Base-by-base conservation (phyloP, 1,140 invertebrate genomes). In the Drosophila hydei region DNA sequence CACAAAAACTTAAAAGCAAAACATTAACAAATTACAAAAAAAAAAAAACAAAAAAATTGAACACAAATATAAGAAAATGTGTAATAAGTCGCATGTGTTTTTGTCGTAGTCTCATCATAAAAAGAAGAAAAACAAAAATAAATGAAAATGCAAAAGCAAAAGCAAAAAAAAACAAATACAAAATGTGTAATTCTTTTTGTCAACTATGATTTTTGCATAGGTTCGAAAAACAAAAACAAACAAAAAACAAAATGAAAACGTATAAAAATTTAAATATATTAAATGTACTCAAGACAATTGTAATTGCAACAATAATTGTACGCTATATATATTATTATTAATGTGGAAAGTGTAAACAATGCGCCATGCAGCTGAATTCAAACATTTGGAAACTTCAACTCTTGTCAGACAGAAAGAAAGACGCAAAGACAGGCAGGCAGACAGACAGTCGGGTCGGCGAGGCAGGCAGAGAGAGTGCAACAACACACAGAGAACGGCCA, bases 271-370 rank as follows among this genome's bases (percentile, higher is more conserved):
- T 90, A 89, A 89, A 89, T 90, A 79, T 90, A 79, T 90, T 88
- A 83, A 84, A 90, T 90, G 89, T 90, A 90, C 89, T 90, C 89
- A 87, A 89, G 89, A 90, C 84, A 90, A 90, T 90, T 90, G 89
- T 90, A 90, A 90, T 90, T 90, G 89, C 89, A 90, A 90, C 89
- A 90, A 90, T 90, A 90, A 90, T 90, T 90, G 89, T 90, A 90
- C 89, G 80, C 89, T 90, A 89, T 80, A 87, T 88, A 81, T 88
- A 88, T 79, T 85, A 87, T 87, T 87, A 87, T 77, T 81, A 87
- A 77, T 72, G 72, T 84, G 75, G 67, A 84, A 83, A 55, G 45
- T 58, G 52, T 60, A 43, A 52, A 43, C 61, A 64, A 51, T 70
- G 60, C 30, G 67, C 50, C 54, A 64, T 63, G 56, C 50, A 54